Evolutionary conservation across 2,888 invertebrate genomes (phyloP).

Genomic region (Trissolcus japonicus): DNA sequence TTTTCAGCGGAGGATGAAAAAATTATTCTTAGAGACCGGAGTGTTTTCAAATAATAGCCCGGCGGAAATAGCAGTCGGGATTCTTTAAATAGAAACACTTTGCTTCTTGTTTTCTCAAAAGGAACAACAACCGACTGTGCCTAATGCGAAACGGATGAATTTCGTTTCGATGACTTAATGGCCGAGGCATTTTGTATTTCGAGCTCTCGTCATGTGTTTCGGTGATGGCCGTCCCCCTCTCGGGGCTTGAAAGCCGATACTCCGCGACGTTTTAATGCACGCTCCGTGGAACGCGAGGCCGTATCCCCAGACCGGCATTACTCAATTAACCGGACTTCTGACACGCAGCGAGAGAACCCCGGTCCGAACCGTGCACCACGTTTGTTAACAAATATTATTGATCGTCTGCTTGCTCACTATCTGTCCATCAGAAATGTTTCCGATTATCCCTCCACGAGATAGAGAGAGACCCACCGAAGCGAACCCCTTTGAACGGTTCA

Average conservation of each 20-base stretch:
- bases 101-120: conserved; percentile 42
- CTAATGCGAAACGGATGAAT: conserved; percentile 48
- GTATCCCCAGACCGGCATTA: conserved; percentile 20
- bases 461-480: background rate
- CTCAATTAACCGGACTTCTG: conserved; percentile 54
- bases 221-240: too few species aligned
- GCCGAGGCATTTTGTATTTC: background rate
- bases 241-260: conserved; percentile 2
- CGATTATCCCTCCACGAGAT: conserved; percentile 32
- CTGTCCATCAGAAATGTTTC: conserved; percentile 47
- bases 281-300: conserved; percentile 27
- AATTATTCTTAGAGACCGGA: conserved; percentile 25
- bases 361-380: conserved; percentile 12
- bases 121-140: conserved; percentile 40
- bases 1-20: conserved; percentile 11
- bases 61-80: conserved; percentile 36
- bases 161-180: conserved; percentile 28
- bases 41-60: conserved; percentile 41
- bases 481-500: conserved; percentile 45
- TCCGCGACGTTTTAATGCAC: conserved; percentile 24
- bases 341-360: conserved; percentile 41
- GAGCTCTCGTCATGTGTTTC: too few species aligned
- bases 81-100: conserved; percentile 47
- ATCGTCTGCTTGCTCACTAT: conserved; percentile 35
- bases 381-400: conserved; percentile 55